Conservation (phyloP, 2,113 vertebrate species). For the Pelvicachromis taeniatus region DNA sequence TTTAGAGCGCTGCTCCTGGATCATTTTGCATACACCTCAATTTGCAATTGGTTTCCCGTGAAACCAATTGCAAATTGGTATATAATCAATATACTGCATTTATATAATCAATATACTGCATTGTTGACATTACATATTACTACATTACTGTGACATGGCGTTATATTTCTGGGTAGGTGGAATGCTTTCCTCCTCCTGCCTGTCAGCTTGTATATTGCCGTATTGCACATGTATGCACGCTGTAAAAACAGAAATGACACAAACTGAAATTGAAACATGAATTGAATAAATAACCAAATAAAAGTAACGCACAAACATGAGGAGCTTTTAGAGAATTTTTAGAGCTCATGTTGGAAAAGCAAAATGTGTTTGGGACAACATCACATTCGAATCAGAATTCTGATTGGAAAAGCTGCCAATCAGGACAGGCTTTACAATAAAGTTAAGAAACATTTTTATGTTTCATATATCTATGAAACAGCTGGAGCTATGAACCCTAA, state of each 20-base stretch:
- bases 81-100: neutral
- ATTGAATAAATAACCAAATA: neutral
- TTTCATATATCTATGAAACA: neutral
- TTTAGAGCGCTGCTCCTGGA: neutral
- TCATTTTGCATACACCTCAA: fast-evolving
- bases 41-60: neutral
- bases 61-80: too few species aligned
- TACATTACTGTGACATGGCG: neutral
- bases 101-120: neutral
- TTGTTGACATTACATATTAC: neutral
- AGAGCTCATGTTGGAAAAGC: neutral
- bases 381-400: neutral
- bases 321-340: neutral
- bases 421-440: neutral
- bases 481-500: neutral
- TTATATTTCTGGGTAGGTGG: neutral
- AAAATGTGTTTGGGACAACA: neutral
- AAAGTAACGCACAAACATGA: neutral
- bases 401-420: neutral
- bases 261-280: fast-evolving
- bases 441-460: neutral
- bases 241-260: neutral
- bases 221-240: fast-evolving
- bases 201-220: neutral
- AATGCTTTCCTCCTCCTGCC: neutral